Evolutionary conservation across 2,113 vertebrate species (phyloP).

Genomic region (Seriola quinqueradiata): DNA sequence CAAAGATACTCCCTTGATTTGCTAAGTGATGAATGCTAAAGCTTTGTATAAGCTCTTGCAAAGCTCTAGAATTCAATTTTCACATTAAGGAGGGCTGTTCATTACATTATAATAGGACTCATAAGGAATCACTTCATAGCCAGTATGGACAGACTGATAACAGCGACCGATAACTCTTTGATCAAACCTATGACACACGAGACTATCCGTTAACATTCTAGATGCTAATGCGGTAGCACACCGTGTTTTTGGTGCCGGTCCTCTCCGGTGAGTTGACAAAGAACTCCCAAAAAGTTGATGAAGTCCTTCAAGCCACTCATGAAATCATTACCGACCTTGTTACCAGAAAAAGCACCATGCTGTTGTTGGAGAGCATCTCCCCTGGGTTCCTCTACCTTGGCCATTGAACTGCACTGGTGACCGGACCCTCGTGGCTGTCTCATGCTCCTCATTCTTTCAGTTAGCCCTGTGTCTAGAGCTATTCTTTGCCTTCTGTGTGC

Average conservation of each 20-base stretch:
- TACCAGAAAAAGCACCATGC: conserved; percentile 7
- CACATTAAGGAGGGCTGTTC: neutral
- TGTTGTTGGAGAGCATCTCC: conserved; percentile 30
- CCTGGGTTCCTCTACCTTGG: conserved; percentile 38
- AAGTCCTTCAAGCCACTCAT: conserved; percentile 38
- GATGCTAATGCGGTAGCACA: neutral
- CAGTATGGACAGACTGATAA: conserved; percentile 18
- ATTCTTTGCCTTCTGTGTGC: conserved; percentile 88
- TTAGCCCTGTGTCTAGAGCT: conserved; percentile 79
- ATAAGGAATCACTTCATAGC: neutral
- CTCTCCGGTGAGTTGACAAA: conserved; percentile 8
- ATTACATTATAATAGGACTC: neutral
- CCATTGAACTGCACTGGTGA: conserved; percentile 38
- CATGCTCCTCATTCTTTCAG: conserved; percentile 69
- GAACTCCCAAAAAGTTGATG: conserved; percentile 21
- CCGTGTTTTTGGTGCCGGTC: conserved; percentile 24
- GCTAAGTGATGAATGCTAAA: conserved; percentile 4
- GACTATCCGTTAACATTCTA: neutral
- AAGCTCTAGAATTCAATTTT: neutral
- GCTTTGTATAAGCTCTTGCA: neutral
- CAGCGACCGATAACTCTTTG: neutral
- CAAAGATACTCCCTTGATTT: neutral
- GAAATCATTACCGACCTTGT: conserved; percentile 16
- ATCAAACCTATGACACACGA: neutral
- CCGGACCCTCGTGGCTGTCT: conserved; percentile 51